Conservation (phyloP, 2,888 invertebrate genomes). For the Himalopsyche anomala region DNA sequence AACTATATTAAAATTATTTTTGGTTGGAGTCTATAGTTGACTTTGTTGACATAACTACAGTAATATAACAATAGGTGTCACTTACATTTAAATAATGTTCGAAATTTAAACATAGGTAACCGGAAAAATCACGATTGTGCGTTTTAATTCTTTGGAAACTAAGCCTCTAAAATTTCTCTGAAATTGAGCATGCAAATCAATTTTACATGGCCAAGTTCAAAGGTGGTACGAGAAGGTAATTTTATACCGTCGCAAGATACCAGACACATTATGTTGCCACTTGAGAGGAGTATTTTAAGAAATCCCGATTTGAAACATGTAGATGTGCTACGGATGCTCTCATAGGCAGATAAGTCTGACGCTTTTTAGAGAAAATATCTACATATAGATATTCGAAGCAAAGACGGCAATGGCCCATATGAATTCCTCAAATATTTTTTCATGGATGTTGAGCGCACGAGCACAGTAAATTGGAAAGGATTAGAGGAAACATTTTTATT, state of each 20-base stretch:
- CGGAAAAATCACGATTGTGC: no score
- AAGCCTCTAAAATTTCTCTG: background rate
- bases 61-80: no score
- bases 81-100: no score
- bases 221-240: conserved; percentile 47
- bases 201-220: conserved; percentile 51
- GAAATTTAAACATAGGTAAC: no score
- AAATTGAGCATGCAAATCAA: background rate
- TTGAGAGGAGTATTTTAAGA: conserved; percentile 55
- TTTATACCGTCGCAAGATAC: conserved; percentile 46
- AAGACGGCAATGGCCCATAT: background rate
- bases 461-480: conserved; percentile 7
- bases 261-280: conserved; percentile 48
- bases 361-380: conserved; percentile 19
- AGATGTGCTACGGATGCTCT: conserved; percentile 43
- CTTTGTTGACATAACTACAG: no score
- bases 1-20: no score
- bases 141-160: background rate
- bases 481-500: no score
- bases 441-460: background rate
- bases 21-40: no score
- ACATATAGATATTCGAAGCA: background rate
- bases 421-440: background rate
- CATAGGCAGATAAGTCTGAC: conserved; percentile 19
- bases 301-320: conserved; percentile 37